phyloP scores from a whole-genome alignment of 2,113 vertebrate genomes.

The Amblyornis subalaris region DNA sequence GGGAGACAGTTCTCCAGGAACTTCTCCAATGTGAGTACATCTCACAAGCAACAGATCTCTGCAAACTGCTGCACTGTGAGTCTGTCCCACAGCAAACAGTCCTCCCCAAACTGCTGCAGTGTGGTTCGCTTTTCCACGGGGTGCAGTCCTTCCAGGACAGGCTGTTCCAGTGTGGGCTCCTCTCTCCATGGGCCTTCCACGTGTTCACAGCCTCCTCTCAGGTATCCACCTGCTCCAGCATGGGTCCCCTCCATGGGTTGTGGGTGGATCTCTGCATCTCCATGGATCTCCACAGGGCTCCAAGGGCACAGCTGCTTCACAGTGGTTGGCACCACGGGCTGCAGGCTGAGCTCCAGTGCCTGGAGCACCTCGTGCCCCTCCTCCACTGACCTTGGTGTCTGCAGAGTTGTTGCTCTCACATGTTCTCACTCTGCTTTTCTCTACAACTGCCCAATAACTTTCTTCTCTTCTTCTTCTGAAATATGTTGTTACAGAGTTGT shows the following conservation, averaged over 20 bases:
- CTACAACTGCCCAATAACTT: not conserved
- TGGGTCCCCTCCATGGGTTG: not conserved
- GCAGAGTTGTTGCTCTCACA: not conserved
- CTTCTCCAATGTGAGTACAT: accelerated
- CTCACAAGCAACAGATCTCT: too few relatives aligned
- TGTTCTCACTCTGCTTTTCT: not conserved
- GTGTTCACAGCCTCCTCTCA: not conserved
- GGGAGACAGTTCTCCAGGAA: not conserved
- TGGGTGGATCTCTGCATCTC: too few relatives aligned
- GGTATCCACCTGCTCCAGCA: not conserved
- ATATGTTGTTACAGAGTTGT: not conserved
- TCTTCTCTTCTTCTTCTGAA: too few relatives aligned
- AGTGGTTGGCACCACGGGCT: not conserved
- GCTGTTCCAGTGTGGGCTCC: not conserved
- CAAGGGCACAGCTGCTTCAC: not conserved
- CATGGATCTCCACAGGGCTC: too few relatives aligned
- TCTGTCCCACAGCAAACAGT: too few relatives aligned
- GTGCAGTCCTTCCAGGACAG: not conserved
- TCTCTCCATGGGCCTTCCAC: not conserved
- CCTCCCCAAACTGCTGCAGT: not conserved
- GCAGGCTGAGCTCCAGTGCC: not conserved
- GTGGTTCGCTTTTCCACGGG: not conserved
- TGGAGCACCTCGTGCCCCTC: not conserved
- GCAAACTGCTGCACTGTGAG: too few relatives aligned
- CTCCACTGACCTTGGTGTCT: not conserved